Conservation (phyloP, 2,888 invertebrate species). For the Seira sanloemensis region DNA sequence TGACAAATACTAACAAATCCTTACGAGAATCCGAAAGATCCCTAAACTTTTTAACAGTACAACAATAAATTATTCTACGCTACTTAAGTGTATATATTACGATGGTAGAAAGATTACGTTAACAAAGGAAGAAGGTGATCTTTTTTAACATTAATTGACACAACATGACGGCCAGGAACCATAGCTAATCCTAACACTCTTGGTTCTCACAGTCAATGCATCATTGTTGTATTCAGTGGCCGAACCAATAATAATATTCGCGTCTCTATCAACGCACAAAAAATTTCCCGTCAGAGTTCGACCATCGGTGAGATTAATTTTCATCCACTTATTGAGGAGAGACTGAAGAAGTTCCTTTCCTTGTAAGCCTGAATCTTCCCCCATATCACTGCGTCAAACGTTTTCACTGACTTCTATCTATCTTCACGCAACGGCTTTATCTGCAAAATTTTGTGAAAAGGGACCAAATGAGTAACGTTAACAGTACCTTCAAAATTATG, state of each 20-base stretch:
- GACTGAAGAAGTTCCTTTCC: slow-evolving; percentile 69
- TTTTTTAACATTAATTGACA: slow-evolving; percentile 68
- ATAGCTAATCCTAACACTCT: slow-evolving; percentile 72
- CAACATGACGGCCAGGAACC: slow-evolving; percentile 73
- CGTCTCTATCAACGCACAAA: slow-evolving; percentile 72
- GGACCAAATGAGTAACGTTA: slow-evolving; percentile 11
- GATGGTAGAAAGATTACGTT: slow-evolving; percentile 5
- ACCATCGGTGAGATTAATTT: slow-evolving; percentile 72
- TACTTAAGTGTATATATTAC: too few relatives aligned
- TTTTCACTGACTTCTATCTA: slow-evolving; percentile 21
- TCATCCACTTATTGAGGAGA: slow-evolving; percentile 71
- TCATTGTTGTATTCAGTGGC: slow-evolving; percentile 71
- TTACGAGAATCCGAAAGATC: too few relatives aligned
- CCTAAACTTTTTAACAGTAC: neutral
- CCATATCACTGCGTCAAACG: slow-evolving; percentile 37
- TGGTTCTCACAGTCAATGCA: slow-evolving; percentile 69
- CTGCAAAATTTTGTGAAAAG: slow-evolving; percentile 41
- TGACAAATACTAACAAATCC: slow-evolving; percentile 2
- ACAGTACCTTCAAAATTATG: too few relatives aligned
- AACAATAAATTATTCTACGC: neutral
- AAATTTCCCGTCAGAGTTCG: slow-evolving; percentile 71
- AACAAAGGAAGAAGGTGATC: slow-evolving; percentile 38
- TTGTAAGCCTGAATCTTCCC: slow-evolving; percentile 51
- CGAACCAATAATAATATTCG: slow-evolving; percentile 72
- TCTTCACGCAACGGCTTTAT: slow-evolving; percentile 7